Evolutionary conservation across 2,888 invertebrate genomes (phyloP), one percentile per base, ranked within the genome.

Genomic region (Oscheius sp.): DNA sequence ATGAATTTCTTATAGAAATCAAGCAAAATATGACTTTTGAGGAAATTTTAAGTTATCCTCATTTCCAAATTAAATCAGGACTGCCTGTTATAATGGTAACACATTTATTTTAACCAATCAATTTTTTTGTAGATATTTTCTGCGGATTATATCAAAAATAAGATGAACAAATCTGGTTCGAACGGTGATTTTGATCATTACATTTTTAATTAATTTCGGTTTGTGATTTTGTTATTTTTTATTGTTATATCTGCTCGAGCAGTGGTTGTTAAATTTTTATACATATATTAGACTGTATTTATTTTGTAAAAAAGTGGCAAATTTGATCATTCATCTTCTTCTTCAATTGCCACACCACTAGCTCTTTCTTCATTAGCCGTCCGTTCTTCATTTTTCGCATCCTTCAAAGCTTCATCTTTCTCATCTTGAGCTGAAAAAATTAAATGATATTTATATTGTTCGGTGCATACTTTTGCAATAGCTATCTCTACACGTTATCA

Each of bases 1-100:
- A 83, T 43, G 83, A 83, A 49, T 83, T 74, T 66, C 59, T 83
- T 56, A 81, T 78, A 74, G 83, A 83, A 76, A 76, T 81, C 9
- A 77, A 76, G 55, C 76, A 81, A 43, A 81, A 79, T 78, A 78
- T 77, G 35, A 74, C 76, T 21, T 79, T 83, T 70, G 72, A 71
- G 58, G 53, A 73, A 9, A 63, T 79, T 63, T 59, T 82, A 29
- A 74, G 74, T 18, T 58, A 70, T 49, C 78, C 79, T 1, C 75
- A 77, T 29, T 78, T 73, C 72, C 79, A 78, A 73, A 79, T 87
- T 58, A 72, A 71, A 66, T 83, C 81, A 55, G 85, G 86, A 21
- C 72, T 87, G 12, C 86, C 86, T 1, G 80, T 84, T 35, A 35
- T 35, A 35, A 84, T 84, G 79, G 80, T 86, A 5, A 64, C n/a